phyloP scores from a whole-genome alignment of 2,113 vertebrate genomes.

The Clarias batrachus region DNA sequence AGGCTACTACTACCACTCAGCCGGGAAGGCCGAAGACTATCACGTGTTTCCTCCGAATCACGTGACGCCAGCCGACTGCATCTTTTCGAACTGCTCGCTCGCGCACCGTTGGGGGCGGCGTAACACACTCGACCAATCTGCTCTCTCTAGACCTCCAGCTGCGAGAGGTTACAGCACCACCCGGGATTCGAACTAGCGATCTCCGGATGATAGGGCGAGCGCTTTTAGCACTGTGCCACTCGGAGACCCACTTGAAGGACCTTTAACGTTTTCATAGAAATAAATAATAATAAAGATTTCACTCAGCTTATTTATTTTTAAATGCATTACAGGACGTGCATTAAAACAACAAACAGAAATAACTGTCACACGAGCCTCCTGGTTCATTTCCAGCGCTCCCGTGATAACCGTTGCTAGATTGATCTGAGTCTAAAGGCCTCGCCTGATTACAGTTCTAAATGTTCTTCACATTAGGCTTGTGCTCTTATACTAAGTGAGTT shows the following conservation, averaged over 20 bases:
- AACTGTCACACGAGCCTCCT: not conserved
- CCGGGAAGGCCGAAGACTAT: too few species aligned
- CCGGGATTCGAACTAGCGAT: too few species aligned
- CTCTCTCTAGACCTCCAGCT: too few species aligned
- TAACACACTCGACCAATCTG: too few species aligned
- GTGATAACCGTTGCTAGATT: not conserved
- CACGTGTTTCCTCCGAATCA: too few species aligned
- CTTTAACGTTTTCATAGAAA: not conserved
- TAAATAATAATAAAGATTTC: not conserved
- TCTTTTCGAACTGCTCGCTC: too few species aligned
- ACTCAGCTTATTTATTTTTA: not conserved
- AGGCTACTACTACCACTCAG: too few species aligned
- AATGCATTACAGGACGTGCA: not conserved
- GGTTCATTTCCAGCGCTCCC: not conserved
- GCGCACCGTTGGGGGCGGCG: too few species aligned
- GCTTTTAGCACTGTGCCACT: too few species aligned
- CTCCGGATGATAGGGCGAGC: too few species aligned
- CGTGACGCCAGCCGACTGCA: too few species aligned
- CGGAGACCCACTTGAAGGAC: not conserved
- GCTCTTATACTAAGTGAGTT: not conserved
- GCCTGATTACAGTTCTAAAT: not conserved
- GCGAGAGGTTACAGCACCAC: too few species aligned
- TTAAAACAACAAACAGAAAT: not conserved
- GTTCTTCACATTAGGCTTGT: not conserved
- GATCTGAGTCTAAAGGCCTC: not conserved